These are phyloP conservation scores for Lagocephalus sceleratus DNA, from an alignment of 2,797 vertebrate genomes.

Conservation along the genomic window DNA sequence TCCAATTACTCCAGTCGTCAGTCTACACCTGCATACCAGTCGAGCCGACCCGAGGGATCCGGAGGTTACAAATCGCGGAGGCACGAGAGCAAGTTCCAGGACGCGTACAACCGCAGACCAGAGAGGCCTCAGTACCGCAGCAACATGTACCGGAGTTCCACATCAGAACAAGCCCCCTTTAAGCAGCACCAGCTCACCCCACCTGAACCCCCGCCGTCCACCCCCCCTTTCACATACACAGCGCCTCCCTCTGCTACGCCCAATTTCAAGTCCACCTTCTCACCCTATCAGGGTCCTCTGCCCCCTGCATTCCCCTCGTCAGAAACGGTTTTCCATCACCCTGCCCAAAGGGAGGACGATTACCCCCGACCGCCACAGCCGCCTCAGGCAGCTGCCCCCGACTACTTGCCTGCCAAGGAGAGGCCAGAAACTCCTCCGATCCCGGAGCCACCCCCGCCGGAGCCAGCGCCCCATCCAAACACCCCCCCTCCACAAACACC, in stretches of 20 bases:
- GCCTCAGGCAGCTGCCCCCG: constrained; percentile 65
- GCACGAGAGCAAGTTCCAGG: constrained; percentile 91
- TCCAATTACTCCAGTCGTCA: constrained; percentile 94
- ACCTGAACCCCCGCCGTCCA: constrained; percentile 85
- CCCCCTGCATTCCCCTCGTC: constrained; percentile 70
- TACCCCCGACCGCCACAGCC: constrained; percentile 83
- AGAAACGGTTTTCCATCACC: constrained; percentile 75
- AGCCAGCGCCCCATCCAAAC: constrained; percentile 65
- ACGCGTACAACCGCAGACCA: constrained; percentile 92
- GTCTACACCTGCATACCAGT: constrained; percentile 89
- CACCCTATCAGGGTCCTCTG: constrained; percentile 88
- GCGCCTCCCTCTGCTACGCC: constrained; percentile 80
- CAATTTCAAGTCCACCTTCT: constrained; percentile 88
- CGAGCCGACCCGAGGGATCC: constrained; percentile 78
- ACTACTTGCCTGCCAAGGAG: constrained; percentile 82
- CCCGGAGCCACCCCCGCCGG: constrained; percentile 70
- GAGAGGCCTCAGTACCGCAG: constrained; percentile 92
- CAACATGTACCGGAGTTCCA: constrained; percentile 67
- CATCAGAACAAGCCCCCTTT: constrained; percentile 76
- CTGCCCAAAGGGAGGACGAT: constrained; percentile 77
- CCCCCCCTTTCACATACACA: constrained; percentile 84
- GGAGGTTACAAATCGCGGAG: constrained; percentile 86
- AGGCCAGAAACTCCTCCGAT: constrained; percentile 86
- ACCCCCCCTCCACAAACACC: constrained; percentile 84
- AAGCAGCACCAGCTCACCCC: constrained; percentile 86